A percentile compares a stretch with the other conserved stretches of the same genome.
These are phyloP conservation scores for Styela plicata DNA, from an alignment of 23 tunicate genomes.

Conservation along the genomic window DNA sequence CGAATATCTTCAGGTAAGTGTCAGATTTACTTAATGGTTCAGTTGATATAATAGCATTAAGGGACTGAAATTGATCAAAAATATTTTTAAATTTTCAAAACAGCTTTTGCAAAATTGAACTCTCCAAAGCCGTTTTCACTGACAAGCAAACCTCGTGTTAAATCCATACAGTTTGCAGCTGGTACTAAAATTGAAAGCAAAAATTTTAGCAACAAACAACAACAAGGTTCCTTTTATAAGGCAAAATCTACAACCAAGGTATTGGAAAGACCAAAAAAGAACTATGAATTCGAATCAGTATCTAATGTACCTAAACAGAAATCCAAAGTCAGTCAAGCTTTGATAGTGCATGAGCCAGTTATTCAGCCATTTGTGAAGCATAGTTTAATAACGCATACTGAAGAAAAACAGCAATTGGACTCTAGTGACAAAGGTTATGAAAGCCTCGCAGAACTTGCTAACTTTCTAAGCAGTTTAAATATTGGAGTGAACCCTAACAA, in stretches of 20 bases:
- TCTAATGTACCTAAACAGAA: no score
- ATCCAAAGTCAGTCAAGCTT: no score
- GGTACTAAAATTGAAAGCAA: neutral
- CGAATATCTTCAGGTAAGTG: no score
- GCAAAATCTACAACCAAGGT: no score
- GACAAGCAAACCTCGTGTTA: neutral
- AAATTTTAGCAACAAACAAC: no score
- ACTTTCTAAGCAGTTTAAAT: neutral
- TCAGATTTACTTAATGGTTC: no score
- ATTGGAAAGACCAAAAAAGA: no score
- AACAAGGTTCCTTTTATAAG: no score
- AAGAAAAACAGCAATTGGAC: neutral
- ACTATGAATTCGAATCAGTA: no score
- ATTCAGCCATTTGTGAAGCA: neutral
- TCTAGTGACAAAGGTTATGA: neutral
- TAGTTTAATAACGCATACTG: neutral
- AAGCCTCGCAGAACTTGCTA: neutral
- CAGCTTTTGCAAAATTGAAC: no score
- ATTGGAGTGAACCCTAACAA: conserved; percentile 1
- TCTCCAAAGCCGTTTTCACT: conserved; percentile 18
- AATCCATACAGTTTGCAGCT: neutral
- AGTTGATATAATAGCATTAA: no score
- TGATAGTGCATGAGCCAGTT: neutral
- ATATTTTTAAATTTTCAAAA: neutral
- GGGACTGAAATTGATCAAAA: conserved; percentile 3